Conservation (phyloP, 2,113 vertebrate genomes). For the Alaudala cheleensis region DNA sequence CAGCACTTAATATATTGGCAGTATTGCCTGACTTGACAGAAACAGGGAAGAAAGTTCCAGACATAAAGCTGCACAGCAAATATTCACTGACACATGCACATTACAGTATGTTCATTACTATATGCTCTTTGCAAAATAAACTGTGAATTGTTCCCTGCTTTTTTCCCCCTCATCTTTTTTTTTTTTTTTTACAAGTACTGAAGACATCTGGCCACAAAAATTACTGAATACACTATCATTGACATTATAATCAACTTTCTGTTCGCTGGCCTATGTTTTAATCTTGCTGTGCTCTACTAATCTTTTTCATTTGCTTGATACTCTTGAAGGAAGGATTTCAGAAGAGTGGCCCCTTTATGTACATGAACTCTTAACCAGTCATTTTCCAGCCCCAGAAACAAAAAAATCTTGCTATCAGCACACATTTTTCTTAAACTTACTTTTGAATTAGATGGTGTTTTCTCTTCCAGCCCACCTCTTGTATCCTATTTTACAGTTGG, state of each 20-base stretch:
- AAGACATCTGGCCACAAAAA: not conserved
- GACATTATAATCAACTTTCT: not conserved
- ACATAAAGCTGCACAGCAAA: not conserved
- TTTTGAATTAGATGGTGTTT: not conserved
- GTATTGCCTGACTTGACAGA: not conserved
- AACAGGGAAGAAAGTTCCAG: not conserved
- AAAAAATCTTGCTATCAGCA: not conserved
- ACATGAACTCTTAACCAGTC: not conserved
- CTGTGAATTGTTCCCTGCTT: not conserved
- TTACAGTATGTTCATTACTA: not conserved
- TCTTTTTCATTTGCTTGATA: conserved; percentile 2
- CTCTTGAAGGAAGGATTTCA: not conserved
- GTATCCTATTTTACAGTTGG: not conserved
- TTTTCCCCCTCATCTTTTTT: not conserved
- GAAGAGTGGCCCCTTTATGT: not conserved
- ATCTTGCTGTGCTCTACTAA: not conserved
- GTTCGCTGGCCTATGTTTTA: not conserved
- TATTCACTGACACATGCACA: not conserved
- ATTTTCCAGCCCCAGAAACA: not conserved
- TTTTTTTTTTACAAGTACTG: not conserved
- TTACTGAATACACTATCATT: not conserved
- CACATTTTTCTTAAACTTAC: not conserved
- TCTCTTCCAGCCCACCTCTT: not conserved
- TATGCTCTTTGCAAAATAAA: not conserved
- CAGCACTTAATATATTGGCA: not conserved